A percentile compares a stretch with the other conserved stretches of the same genome.
phyloP scores from a whole-genome alignment of 1,140 invertebrate genomes.

The Limonius californicus region DNA sequence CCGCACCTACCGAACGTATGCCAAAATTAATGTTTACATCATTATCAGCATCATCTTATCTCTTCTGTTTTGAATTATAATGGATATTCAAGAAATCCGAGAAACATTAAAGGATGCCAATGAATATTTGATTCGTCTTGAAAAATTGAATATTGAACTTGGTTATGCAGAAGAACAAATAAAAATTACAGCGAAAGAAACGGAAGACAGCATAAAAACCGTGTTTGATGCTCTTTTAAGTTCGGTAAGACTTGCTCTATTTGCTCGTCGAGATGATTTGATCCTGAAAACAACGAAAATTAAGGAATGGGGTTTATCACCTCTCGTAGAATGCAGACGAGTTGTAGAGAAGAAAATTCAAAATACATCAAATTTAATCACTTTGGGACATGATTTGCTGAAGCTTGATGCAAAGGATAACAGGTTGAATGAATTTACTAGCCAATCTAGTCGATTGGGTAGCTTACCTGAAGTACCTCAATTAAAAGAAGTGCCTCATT shows the following conservation, averaged over 20 bases:
- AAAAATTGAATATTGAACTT: constrained; percentile 29
- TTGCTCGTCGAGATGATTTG: constrained; percentile 28
- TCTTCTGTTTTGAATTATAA: too few species aligned
- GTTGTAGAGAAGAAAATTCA: constrained; percentile 33
- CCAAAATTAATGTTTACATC: too few species aligned
- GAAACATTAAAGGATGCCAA: constrained; percentile 34
- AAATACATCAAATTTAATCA: constrained; percentile 29
- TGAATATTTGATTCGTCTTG: constrained; percentile 30
- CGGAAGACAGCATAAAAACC: constrained; percentile 26
- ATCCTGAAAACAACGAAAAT: constrained; percentile 30
- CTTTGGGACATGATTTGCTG: constrained; percentile 20
- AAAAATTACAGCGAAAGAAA: constrained; percentile 25
- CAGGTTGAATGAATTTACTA: constrained; percentile 23
- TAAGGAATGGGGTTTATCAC: constrained; percentile 28
- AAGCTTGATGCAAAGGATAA: constrained; percentile 12
- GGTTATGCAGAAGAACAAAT: constrained; percentile 32
- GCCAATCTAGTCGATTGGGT: constrained; percentile 31
- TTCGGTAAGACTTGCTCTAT: constrained; percentile 23
- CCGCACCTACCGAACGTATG: too few species aligned
- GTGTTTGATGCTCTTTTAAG: constrained; percentile 34
- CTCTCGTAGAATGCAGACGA: constrained; percentile 28
- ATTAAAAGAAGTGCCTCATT: constrained; percentile 40
- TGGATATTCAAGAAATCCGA: constrained; percentile 20
- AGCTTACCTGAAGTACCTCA: constrained; percentile 35
- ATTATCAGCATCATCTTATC: too few species aligned